These are phyloP conservation scores for Piscicola geometra DNA, from an alignment of 2,888 invertebrate species.

Conservation along the genomic window DNA sequence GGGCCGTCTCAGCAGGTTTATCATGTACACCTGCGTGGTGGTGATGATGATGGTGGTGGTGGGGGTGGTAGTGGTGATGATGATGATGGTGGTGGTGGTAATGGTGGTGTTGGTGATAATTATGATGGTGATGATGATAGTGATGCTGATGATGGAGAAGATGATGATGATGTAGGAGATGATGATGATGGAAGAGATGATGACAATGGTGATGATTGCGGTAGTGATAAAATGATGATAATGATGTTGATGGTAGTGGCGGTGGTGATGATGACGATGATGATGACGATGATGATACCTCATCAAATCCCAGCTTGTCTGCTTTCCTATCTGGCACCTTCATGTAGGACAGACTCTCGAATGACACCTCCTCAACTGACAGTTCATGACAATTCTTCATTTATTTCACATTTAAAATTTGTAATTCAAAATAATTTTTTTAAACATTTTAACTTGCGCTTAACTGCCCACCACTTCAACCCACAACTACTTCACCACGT, in stretches of 20 bases:
- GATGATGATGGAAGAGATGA: constrained; percentile 29
- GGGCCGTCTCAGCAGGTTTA: constrained; percentile 78
- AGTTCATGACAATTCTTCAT: too few species aligned
- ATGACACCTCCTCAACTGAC: constrained; percentile 46
- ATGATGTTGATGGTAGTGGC: constrained; percentile 28
- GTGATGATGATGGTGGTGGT: too few species aligned
- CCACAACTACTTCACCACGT: not conserved
- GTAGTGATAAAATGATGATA: constrained; percentile 52
- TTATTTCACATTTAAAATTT: too few species aligned
- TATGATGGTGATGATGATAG: not conserved
- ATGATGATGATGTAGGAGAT: not conserved
- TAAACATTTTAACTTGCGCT: too few species aligned
- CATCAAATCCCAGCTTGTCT: constrained; percentile 69
- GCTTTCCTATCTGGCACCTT: constrained; percentile 45
- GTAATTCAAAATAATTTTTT: too few species aligned
- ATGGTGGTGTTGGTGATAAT: constrained; percentile 27
- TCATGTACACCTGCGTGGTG: constrained; percentile 66
- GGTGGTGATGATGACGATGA: not conserved
- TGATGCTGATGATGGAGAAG: constrained; percentile 31
- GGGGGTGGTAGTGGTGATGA: not conserved
- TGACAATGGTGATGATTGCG: not conserved
- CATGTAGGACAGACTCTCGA: constrained; percentile 40
- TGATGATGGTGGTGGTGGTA: constrained; percentile 52
- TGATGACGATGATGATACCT: constrained; percentile 58
- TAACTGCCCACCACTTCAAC: too few species aligned